Evolutionary conservation across 2,888 invertebrate genomes (phyloP), one percentile per base, ranked within the genome.

Genomic region (Trichopoda pennipes): DNA sequence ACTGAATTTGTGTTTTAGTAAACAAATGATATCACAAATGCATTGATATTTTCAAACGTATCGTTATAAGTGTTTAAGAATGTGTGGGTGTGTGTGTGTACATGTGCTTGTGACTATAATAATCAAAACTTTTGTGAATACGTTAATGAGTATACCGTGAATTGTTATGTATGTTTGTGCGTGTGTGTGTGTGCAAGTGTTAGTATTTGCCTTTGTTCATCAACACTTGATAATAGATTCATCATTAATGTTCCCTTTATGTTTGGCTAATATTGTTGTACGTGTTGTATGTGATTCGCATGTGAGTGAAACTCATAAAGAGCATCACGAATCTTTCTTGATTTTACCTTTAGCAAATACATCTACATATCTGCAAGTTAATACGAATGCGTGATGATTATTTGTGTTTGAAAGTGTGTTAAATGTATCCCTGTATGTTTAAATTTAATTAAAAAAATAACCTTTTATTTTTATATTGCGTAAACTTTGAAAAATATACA

Each of bases 171-270:
- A 6, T 8, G 16, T 9, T 21, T 16, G 23, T 32, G 23, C 16
- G 21, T 21, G 49, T 8, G 7, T 28, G 12, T 53, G n/a, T 53
- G 6, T 1, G n/a, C 7, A 19, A 14, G 42, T 53, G 17, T 42
- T n/a, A 63, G 19, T 73, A 44, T 64, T 64, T 64, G 17, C 56
- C 56, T 74, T 55, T 12, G 14, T 21, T 42, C 47, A 75, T 38
- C 56, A 77, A 64, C 70, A 70, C 70, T 70, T 77, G 61, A 77
- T 76, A 81, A 81, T 77, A 55, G 72, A 81, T 77, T 81, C 76
- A 72, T 28, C 60, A 77, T 73, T 73, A 69, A 44, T 73, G 64
- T 69, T 53, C 19, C 53, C 38, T 63, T 75, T 44, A 42, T 44
- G 63, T 69, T 77, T 76, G 44, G 66, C 77, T 73, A 68, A 72